A percentile compares a stretch with the other conserved stretches of the same genome.
phyloP scores from a whole-genome alignment of 1,140 invertebrate species.

The Atta texana region DNA sequence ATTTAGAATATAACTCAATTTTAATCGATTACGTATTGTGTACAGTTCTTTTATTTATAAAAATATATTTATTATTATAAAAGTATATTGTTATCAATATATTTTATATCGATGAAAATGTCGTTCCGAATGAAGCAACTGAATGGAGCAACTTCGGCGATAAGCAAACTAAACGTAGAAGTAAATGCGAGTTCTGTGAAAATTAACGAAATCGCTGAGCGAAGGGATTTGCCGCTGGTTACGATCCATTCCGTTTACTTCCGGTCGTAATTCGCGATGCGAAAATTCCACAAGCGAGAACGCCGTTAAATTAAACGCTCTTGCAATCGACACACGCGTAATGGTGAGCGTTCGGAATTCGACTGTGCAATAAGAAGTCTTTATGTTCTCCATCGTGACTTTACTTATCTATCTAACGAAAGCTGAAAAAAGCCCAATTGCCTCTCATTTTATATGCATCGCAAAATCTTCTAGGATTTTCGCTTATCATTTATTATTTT shows the following conservation, averaged over 20 bases:
- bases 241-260: constrained; percentile 36
- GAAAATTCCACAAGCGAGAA: constrained; percentile 38
- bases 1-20: background rate
- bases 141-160: constrained; percentile 2
- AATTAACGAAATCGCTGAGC: constrained; percentile 35
- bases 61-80: background rate
- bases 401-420: constrained; percentile 57
- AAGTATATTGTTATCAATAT: background rate
- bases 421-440: background rate
- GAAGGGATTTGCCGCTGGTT: constrained; percentile 17
- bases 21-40: background rate
- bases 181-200: background rate
- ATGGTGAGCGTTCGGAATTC: constrained; percentile 70
- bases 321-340: constrained; percentile 70
- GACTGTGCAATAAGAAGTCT: constrained; percentile 61
- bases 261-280: constrained; percentile 43
- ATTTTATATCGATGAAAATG: background rate
- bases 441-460: background rate
- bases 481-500: background rate
- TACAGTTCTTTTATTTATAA: background rate
- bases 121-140: background rate
- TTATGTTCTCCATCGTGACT: constrained; percentile 32
- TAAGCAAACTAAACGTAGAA: constrained; percentile 11
- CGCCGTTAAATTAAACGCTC: constrained; percentile 55
- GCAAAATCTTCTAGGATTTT: background rate